A percentile compares a stretch with the other conserved stretches of the same genome.
Evolutionary conservation across 2,888 invertebrate species (phyloP).

Genomic region (Pseudeuparius sepicola): DNA sequence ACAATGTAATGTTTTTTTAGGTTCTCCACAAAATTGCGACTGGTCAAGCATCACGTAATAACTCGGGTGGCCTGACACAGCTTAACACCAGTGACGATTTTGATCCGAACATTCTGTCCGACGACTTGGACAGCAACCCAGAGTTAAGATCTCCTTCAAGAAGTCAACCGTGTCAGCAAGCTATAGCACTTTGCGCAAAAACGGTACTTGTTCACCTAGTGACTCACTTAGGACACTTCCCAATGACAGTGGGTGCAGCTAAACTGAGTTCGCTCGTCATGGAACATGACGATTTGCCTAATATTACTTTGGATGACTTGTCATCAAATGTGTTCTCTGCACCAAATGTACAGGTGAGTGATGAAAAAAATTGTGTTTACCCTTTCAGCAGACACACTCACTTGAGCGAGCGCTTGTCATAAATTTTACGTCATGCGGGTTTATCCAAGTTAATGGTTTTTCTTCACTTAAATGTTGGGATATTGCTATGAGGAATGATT

Average conservation of each 20-base stretch:
- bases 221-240: constrained; percentile 90
- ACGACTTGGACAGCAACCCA: constrained; percentile 46
- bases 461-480: too few species aligned
- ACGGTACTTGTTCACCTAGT: constrained; percentile 73
- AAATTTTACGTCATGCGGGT: too few species aligned
- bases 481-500: too few species aligned
- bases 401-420: too few species aligned
- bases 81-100: constrained; percentile 56
- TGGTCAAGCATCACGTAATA: constrained; percentile 45
- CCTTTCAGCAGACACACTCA: too few species aligned
- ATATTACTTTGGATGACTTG: constrained; percentile 62
- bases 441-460: too few species aligned
- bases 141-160: constrained; percentile 11
- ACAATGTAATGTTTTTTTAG: constrained; percentile 39
- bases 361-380: too few species aligned
- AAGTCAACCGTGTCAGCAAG: constrained; percentile 39
- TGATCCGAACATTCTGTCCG: constrained; percentile 60
- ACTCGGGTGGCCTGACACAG: constrained; percentile 41
- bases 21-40: constrained; percentile 51
- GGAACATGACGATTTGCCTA: constrained; percentile 83
- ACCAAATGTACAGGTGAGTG: constrained; percentile 61
- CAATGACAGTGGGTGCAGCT: constrained; percentile 81
- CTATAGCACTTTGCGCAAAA: constrained; percentile 49
- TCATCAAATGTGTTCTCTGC: constrained; percentile 73
- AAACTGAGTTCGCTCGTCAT: constrained; percentile 81